Evolutionary conservation across 2,113 vertebrate genomes (phyloP).

Genomic region (Candoia aspera): DNA sequence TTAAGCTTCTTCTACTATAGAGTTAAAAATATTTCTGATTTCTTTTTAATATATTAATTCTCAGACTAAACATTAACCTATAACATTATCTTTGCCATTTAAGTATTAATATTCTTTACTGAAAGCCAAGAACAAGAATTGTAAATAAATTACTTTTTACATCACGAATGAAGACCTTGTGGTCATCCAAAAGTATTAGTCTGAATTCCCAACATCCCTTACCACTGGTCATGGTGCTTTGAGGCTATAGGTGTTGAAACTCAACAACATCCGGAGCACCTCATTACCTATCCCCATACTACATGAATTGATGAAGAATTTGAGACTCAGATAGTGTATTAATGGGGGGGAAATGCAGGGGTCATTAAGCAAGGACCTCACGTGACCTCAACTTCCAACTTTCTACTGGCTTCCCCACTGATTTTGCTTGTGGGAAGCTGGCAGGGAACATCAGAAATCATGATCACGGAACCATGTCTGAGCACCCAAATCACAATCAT

Average conservation of each 20-base stretch:
- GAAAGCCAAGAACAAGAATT: constrained; percentile 44
- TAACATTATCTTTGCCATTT: constrained; percentile 45
- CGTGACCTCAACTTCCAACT: neutral
- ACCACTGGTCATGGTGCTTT: neutral
- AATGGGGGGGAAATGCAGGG: neutral
- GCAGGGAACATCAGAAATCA: neutral
- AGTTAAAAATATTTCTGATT: neutral
- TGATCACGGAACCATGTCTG: neutral
- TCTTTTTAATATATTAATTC: constrained; percentile 30
- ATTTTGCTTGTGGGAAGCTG: neutral
- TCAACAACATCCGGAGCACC: neutral
- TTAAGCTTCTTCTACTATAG: constrained; percentile 3
- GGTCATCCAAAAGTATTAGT: neutral
- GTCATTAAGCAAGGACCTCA: neutral
- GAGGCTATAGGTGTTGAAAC: neutral
- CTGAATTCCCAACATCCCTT: neutral
- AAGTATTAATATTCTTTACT: constrained; percentile 48
- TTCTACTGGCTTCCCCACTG: neutral
- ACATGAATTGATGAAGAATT: neutral
- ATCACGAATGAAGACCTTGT: neutral
- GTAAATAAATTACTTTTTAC: neutral
- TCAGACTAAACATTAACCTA: constrained; percentile 46
- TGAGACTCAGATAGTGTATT: neutral
- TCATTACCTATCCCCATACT: neutral
- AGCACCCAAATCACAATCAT: neutral